These are phyloP conservation scores for Himantopus leucocephalus DNA, from an alignment of 2,113 vertebrate species.

Conservation along the genomic window DNA sequence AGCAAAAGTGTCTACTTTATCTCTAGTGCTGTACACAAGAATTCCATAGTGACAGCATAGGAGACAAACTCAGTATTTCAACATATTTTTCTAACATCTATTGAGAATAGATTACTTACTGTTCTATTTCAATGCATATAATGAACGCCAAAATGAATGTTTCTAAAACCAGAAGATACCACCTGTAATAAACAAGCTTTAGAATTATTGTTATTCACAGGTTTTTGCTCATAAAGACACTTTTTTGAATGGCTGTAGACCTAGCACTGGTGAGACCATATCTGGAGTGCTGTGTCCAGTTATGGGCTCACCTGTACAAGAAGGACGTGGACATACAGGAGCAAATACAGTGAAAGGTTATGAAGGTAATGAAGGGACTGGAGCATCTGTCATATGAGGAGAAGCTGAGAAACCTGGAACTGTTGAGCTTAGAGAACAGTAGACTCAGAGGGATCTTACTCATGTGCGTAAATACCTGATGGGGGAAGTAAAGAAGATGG, in stretches of 20 bases:
- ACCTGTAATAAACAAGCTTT: not conserved
- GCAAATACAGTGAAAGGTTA: not conserved
- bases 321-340: not conserved
- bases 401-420: not conserved
- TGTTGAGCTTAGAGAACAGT: not conserved
- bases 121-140: not conserved
- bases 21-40: not conserved
- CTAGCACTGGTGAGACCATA: not conserved
- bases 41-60: not conserved
- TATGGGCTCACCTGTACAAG: not conserved
- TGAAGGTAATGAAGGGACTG: not conserved
- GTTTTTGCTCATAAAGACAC: not conserved
- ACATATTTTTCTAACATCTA: not conserved
- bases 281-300: not conserved
- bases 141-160: not conserved
- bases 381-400: not conserved
- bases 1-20: not conserved
- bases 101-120: not conserved
- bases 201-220: not conserved
- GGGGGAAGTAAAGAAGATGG: not conserved
- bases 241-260: not conserved
- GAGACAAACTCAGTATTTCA: not conserved
- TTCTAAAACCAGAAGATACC: not conserved
- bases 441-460: not conserved
- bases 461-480: not conserved